Percentiles rank a stretch among this genome's conserved stretches.
phyloP scores from a whole-genome alignment of 1,140 invertebrate genomes.

The Macrotrachela quadricornifera region DNA sequence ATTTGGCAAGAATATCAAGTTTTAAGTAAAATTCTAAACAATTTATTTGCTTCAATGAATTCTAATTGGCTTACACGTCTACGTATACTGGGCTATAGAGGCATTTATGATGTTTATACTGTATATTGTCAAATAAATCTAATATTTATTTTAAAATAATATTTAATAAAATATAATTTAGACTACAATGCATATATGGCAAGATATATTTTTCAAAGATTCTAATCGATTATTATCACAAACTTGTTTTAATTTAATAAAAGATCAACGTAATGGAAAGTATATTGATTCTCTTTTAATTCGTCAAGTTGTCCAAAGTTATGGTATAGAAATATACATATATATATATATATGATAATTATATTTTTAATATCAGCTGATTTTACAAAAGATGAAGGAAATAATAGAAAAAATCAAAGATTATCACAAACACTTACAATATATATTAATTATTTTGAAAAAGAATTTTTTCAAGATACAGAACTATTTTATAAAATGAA shows the following conservation, averaged over 20 bases:
- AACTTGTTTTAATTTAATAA: slow-evolving; percentile 83
- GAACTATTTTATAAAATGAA: no score
- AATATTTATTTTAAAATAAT: not conserved
- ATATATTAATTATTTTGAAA: slow-evolving; percentile 87
- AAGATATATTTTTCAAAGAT: slow-evolving; percentile 74
- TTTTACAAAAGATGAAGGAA: slow-evolving; percentile 56
- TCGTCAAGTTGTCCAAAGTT: slow-evolving; percentile 61
- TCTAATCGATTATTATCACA: slow-evolving; percentile 84
- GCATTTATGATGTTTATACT: slow-evolving; percentile 88
- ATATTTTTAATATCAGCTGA: not conserved
- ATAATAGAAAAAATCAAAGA: slow-evolving; percentile 49
- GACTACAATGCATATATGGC: slow-evolving; percentile 82
- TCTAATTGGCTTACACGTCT: slow-evolving; percentile 93
- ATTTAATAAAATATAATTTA: slow-evolving; percentile 25
- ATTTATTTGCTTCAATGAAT: slow-evolving; percentile 89
- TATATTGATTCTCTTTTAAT: slow-evolving; percentile 84
- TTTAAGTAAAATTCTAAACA: slow-evolving; percentile 84
- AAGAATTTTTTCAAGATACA: slow-evolving; percentile 46
- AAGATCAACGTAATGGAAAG: slow-evolving; percentile 80
- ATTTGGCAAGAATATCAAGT: slow-evolving; percentile 96
- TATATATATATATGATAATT: no score
- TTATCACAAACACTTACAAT: slow-evolving; percentile 55
- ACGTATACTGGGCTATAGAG: slow-evolving; percentile 84
- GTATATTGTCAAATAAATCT: slow-evolving; percentile 22
- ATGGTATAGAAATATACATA: slow-evolving; percentile 41